Evolutionary conservation across 1,140 invertebrate genomes (phyloP), one percentile per base, ranked within the genome.

Genomic region (Magallana gigas): DNA sequence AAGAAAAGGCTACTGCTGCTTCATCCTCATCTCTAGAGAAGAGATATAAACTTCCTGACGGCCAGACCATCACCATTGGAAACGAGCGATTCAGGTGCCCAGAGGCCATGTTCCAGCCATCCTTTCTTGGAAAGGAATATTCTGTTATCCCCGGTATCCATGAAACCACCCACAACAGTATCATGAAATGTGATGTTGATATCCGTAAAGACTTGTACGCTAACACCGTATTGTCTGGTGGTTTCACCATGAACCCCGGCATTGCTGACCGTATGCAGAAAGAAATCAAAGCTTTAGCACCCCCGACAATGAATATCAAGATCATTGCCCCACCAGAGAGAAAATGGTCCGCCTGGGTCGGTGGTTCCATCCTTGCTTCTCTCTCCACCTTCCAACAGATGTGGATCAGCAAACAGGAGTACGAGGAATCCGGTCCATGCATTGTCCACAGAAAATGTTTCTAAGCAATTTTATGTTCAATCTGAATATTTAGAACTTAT

Each of bases 371-470:
- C 91, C 88, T 95, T 58, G 95, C 94, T 83, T 95, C 95, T 48
- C 92, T 95, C 60, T 97, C 97, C 92, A 95, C 95, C 88, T 95
- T 95, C 93, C 95, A 95, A 90, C 94, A 95, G 92, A 95, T 95
- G 95, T 98, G 98, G 98, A 98, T 99, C 96, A 98, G 97, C 93
- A 98, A 98, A 95, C 97, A 98, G 95, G 98, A 98, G 94, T 98
- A 98, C 95, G 98, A 98, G 95, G 98, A 98, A 95, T 98, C 97
- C 93, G 98, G 98, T 91, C 98, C 98, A 90, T 97, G 97, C 88
- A 98, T 98, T 94, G 87, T 97, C 97, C 90, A 91, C 88, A 90
- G 92, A 76, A 93, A 93, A 80, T 93, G 93, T 87, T 93, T 93
- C n/a, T 82, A 56, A 82, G 3, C 56, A 6, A 8, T 18, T 4